Evolutionary conservation across 2,113 vertebrate species (phyloP), one percentile per base, ranked within the genome.

Genomic region (Dascyllus trimaculatus): DNA sequence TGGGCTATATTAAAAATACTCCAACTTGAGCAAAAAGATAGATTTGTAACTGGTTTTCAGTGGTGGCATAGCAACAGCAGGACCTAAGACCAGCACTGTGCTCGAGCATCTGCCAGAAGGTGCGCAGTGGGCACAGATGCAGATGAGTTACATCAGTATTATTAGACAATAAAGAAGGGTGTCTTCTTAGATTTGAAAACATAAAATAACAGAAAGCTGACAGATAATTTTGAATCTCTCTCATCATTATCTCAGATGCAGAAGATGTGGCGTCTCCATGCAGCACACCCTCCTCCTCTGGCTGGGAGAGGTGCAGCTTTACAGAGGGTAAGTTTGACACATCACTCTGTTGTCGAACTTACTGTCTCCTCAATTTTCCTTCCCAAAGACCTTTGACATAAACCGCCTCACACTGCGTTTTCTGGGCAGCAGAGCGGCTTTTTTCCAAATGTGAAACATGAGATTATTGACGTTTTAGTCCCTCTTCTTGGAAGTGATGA

Each of bases 221-320:
- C 9, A 21, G 48, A 46, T 57, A 0, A 26, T 62, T 71, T 40
- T 5, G 18, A 7, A 10, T 75, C 1, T 52, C 58, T 63, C 25
- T 26, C 10, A 13, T 84, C 17, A 15, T 4, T 64, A 25, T 85
- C 24, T 65, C 29, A 96, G 96, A 32, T 82, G 84, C 73, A 10
- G 95, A 96, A 1, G 96, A 97, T 2, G 93, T 46, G 2, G 66
- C 63, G 0, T 93, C 85, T 0, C 91, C 95, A 0, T 94, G 94
- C 84, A 94, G 88, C 26, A 94, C 94, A 5, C 84, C 89, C 0
- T 87, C 82, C 6, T 93, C 91, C 1, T 89, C 92, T 0, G 48
- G 92, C 64, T 93, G 88, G 71, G 95, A 97, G 62, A 92, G 65
- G 76, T 92, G 91, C 29, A 91, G 61, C 75, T 93, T 93, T 29